Evolutionary conservation across 2,797 vertebrate genomes (phyloP), one percentile per base, ranked within the genome.

Genomic region (Morelia viridis): DNA sequence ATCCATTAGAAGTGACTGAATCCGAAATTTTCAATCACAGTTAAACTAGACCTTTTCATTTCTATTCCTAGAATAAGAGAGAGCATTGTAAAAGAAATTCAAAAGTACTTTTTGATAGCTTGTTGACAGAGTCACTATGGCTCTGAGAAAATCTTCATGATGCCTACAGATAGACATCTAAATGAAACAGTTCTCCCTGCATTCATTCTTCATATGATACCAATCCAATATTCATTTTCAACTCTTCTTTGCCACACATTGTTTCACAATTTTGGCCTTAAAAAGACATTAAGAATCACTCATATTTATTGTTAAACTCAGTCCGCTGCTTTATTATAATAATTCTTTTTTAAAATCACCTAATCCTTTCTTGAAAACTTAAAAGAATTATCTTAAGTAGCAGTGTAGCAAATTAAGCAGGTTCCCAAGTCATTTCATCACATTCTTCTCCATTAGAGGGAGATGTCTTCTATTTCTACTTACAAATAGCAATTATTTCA

Each of bases 31-130:
- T 56, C 31, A 50, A 19, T 83, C 93, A 8, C 65, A 61, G 89
- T 58, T 92, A 58, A 91, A 9, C 5, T 80, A 58, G 80, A 94
- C 46, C 24, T 46, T n/a, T 94, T 95, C 85, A 58, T 76, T 64
- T 91, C 0, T 91, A 2, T n/a, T 80, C 76, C 15, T 92, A 11
- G 85, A n/a, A 24, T 1, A 41, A n/a, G 90, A 62, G 58, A 53
- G 76, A 86, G 80, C 12, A 28, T 41, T 85, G 28, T 53, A 85
- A 85, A 83, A 85, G 80, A 71, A 85, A 22, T 26, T 71, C 5
- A 56, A 57, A 64, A 64, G n/a, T n/a, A 41, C 58, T 90, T 61
- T n/a, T 9, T 50, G 13, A 41, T 41, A 17, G n/a, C 31, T 53
- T 83, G 24, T 56, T 57, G 85, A 28, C 22, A 87, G 57, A 64